These are phyloP conservation scores for Clistopyga incitator DNA, from an alignment of 2,888 invertebrate species.

Conservation along the genomic window DNA sequence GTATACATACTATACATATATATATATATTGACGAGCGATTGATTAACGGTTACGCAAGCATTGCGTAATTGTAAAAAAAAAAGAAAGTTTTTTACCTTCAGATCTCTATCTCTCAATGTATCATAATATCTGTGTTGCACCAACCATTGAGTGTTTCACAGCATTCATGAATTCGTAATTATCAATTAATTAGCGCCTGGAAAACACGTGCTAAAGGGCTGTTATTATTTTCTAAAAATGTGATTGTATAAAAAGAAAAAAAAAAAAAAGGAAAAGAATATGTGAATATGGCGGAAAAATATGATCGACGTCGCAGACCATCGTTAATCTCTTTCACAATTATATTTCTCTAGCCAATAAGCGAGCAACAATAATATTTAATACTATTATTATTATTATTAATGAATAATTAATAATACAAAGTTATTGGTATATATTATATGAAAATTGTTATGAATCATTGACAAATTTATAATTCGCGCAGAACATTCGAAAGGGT, in stretches of 20 bases:
- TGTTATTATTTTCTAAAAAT: conserved; percentile 5
- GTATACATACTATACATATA: conserved; percentile 62
- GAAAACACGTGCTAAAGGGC: background rate
- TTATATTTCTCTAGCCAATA: conserved; percentile 47
- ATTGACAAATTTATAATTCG: conserved; percentile 43
- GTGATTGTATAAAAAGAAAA: background rate
- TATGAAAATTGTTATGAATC: conserved; percentile 52
- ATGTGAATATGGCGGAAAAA: conserved; percentile 12
- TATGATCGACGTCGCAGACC: conserved; percentile 8
- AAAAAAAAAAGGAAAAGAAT: background rate
- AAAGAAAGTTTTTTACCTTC: conserved; percentile 73
- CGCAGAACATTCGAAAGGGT: background rate
- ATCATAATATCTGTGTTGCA: conserved; percentile 75
- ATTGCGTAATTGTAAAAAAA: conserved; percentile 68
- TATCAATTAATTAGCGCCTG: background rate
- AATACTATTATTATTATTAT: conserved; percentile 44
- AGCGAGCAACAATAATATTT: conserved; percentile 42
- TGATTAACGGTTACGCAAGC: conserved; percentile 71
- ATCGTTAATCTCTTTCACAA: conserved; percentile 23
- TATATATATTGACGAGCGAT: conserved; percentile 71
- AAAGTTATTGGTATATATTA: conserved; percentile 11
- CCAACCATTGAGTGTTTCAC: conserved; percentile 72
- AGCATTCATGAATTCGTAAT: conserved; percentile 44
- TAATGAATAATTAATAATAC: conserved; percentile 25
- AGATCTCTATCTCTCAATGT: conserved; percentile 72